Evolutionary conservation across 2,888 invertebrate genomes (phyloP).

Genomic region (Andrena bicolor): DNA sequence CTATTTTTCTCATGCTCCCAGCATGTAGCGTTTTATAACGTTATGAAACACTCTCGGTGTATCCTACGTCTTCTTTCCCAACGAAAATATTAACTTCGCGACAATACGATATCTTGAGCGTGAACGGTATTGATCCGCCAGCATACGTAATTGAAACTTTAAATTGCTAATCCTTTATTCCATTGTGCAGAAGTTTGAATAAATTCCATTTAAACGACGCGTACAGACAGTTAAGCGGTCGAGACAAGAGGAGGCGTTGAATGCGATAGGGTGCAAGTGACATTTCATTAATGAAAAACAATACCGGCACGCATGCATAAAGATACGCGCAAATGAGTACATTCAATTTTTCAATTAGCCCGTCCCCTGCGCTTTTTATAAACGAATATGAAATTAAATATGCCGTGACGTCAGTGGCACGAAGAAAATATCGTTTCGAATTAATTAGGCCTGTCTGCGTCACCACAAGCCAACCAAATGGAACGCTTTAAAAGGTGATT

Average conservation of each 20-base stretch:
- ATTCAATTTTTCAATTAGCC: conserved; percentile 47
- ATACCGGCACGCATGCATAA: conserved; percentile 12
- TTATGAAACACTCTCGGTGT: background rate
- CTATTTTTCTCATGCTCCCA: no score
- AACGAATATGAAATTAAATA: background rate
- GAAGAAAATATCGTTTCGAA: background rate
- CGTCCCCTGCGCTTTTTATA: background rate
- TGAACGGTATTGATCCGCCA: conserved; percentile 10
- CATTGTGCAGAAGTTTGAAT: conserved; percentile 44
- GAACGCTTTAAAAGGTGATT: no score
- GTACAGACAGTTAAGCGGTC: conserved; percentile 43
- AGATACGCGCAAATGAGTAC: conserved; percentile 28
- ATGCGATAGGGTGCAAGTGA: conserved; percentile 50
- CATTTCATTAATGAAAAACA: conserved; percentile 60
- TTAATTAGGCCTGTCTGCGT: background rate
- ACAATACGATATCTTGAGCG: conserved; percentile 5
- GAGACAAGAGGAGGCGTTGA: conserved; percentile 25
- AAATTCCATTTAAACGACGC: conserved; percentile 35
- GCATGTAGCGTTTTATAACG: background rate
- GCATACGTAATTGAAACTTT: conserved; percentile 23
- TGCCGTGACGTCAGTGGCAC: background rate
- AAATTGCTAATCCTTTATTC: conserved; percentile 39
- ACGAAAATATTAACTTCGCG: background rate
- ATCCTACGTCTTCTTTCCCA: background rate
- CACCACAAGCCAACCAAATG: no score